These are phyloP conservation scores for Synanthedon andrenaeformis DNA, from an alignment of 2,888 invertebrate species.

Conservation along the genomic window DNA sequence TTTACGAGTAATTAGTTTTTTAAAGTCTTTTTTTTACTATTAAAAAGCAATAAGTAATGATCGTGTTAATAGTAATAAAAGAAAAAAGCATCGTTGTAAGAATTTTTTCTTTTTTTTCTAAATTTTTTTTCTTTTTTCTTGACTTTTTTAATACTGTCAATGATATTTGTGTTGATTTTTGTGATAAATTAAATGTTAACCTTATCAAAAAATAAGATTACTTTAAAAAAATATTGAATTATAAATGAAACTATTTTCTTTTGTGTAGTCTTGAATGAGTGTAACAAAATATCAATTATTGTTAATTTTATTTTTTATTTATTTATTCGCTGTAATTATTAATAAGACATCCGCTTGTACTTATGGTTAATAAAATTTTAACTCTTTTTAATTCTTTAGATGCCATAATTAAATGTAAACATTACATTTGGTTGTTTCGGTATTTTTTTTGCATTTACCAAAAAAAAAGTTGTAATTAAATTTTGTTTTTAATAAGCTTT, in stretches of 20 bases:
- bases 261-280: neutral
- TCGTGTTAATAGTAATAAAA: too few species aligned
- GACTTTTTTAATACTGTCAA: too few species aligned
- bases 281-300: neutral
- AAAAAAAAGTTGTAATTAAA: slow-evolving; percentile 26
- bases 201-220: too few species aligned
- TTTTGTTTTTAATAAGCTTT: slow-evolving; percentile 4
- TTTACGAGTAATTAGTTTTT: neutral
- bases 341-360: slow-evolving; percentile 52
- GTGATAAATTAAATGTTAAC: too few species aligned
- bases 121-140: too few species aligned
- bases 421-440: slow-evolving; percentile 54
- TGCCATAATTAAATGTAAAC: slow-evolving; percentile 44
- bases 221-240: too few species aligned
- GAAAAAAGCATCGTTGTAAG: too few species aligned
- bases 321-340: slow-evolving; percentile 10
- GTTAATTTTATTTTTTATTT: slow-evolving; percentile 21
- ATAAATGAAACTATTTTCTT: too few species aligned
- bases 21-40: too few species aligned
- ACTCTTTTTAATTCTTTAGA: slow-evolving; percentile 26
- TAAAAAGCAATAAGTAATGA: too few species aligned
- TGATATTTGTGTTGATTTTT: too few species aligned
- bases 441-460: slow-evolving; percentile 64
- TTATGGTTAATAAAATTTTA: slow-evolving; percentile 23
- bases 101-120: too few species aligned